A percentile compares a stretch with the other conserved stretches of the same genome.
Evolutionary conservation across 2,113 vertebrate species (phyloP).

Genomic region (Gambusia affinis): DNA sequence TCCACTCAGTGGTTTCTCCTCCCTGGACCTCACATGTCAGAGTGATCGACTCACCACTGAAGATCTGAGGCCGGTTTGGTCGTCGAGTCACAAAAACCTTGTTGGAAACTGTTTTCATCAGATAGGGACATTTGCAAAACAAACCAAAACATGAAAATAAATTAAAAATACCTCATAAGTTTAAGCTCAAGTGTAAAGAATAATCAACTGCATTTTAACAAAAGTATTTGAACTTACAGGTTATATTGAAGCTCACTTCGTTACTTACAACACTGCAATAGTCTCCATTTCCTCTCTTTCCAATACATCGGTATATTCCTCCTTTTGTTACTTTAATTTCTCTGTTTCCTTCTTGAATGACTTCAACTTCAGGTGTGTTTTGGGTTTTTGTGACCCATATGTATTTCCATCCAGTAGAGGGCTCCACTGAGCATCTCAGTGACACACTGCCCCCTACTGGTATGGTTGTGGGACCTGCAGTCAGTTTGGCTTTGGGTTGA

Average conservation of each 20-base stretch:
- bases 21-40: background rate
- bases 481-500: background rate
- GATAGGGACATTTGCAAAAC: background rate
- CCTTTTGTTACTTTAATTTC: slow-evolving; percentile 6
- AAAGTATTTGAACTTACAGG: accelerated
- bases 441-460: background rate
- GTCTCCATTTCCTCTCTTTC: background rate
- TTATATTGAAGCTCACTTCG: background rate
- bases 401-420: slow-evolving; percentile 8
- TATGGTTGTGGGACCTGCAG: background rate
- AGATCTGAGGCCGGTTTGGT: background rate
- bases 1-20: background rate
- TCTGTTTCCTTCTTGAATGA: background rate
- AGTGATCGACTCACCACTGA: slow-evolving; percentile 17
- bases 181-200: too few species aligned
- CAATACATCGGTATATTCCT: slow-evolving; percentile 17
- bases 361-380: background rate
- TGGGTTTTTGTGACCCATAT: slow-evolving; percentile 6
- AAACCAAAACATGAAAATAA: background rate
- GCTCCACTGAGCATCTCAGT: slow-evolving; percentile 7
- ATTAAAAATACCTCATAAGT: too few species aligned
- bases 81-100: background rate
- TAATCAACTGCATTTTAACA: background rate
- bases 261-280: slow-evolving; percentile 5
- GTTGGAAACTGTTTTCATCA: background rate